phyloP scores from a whole-genome alignment of 2,888 invertebrate genomes.

The Andrena camellia region DNA sequence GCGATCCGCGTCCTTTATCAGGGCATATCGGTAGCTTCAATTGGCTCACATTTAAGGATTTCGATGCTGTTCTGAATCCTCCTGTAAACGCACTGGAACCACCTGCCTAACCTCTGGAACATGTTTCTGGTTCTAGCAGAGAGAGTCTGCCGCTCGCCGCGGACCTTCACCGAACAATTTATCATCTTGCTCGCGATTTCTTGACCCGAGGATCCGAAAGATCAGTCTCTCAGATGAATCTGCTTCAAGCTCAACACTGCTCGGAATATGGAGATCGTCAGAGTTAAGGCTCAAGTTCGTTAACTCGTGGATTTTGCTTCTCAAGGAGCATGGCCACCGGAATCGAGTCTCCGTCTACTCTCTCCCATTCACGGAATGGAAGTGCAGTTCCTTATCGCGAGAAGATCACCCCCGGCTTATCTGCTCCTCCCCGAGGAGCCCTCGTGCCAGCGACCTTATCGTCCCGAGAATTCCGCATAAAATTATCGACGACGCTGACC shows the following conservation, averaged over 20 bases:
- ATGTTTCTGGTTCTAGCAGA: slow-evolving; percentile 70
- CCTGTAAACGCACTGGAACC: slow-evolving; percentile 77
- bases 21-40: background rate
- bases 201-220: background rate
- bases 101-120: slow-evolving; percentile 77
- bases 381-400: background rate
- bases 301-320: background rate
- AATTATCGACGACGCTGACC: slow-evolving; percentile 33
- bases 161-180: slow-evolving; percentile 66
- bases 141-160: slow-evolving; percentile 64
- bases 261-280: background rate
- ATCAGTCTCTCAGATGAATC: background rate
- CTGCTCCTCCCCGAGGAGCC: background rate
- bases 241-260: background rate
- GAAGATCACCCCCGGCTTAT: slow-evolving; percentile 19
- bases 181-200: slow-evolving; percentile 60
- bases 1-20: background rate
- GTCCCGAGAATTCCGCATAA: slow-evolving; percentile 7
- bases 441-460: slow-evolving; percentile 20
- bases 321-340: background rate
- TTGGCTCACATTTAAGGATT: slow-evolving; percentile 72
- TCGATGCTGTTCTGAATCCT: slow-evolving; percentile 72
- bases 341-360: slow-evolving; percentile 1
- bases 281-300: background rate
- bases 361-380: background rate